Percentiles rank a stretch among this genome's conserved stretches.
Conservation (phyloP, 1,140 invertebrate species). For the Maconellicoccus hirsutus region DNA sequence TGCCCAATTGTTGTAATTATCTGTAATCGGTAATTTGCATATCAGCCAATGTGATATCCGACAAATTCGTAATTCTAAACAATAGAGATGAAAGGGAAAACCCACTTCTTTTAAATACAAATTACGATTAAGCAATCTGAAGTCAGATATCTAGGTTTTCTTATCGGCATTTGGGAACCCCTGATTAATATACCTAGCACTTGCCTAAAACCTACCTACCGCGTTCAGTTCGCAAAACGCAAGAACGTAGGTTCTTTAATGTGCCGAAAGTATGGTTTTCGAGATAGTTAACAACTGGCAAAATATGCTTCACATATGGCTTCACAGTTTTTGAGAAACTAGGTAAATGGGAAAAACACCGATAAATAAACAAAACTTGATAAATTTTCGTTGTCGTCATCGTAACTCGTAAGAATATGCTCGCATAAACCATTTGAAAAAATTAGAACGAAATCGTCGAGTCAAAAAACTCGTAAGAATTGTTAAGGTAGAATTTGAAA, state of each 20-base stretch:
- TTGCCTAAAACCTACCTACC: no score
- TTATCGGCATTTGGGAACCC: neutral
- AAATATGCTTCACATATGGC: neutral
- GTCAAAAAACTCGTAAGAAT: no score
- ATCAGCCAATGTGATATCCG: no score
- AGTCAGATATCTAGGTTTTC: no score
- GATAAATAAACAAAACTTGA: neutral
- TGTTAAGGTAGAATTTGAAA: no score
- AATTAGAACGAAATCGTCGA: neutral
- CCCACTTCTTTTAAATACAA: no score
- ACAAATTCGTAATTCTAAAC: no score
- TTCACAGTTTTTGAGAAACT: neutral
- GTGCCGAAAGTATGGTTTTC: conserved; percentile 1
- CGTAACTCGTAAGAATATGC: neutral
- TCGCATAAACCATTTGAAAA: neutral
- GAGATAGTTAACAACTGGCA: neutral
- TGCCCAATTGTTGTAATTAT: no score
- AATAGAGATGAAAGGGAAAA: no score
- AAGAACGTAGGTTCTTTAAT: neutral
- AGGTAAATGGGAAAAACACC: neutral
- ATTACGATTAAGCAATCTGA: no score
- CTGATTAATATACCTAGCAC: neutral
- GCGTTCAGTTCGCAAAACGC: neutral
- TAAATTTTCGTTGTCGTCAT: neutral
- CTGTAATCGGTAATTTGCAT: no score